Evolutionary conservation across 1,140 invertebrate species (phyloP).

Genomic region (Lepidurus packardi): DNA sequence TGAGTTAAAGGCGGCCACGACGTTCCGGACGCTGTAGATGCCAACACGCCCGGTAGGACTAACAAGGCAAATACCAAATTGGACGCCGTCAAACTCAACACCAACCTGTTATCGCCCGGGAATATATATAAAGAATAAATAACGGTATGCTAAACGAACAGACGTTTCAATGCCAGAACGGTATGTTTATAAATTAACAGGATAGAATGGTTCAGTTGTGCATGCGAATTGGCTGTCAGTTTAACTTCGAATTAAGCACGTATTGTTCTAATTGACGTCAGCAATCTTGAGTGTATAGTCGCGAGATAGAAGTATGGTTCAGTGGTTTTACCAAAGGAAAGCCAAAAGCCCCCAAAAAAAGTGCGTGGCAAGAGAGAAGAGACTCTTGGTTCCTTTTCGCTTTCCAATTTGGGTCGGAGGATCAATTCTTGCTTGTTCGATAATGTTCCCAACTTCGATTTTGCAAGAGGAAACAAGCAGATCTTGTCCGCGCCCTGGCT

Average conservation of each 20-base stretch:
- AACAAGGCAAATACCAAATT: conserved; percentile 34
- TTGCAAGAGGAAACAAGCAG: too few species aligned
- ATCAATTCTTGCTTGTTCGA: too few species aligned
- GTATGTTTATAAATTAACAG: too few species aligned
- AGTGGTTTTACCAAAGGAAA: too few species aligned
- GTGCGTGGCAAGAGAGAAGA: too few species aligned
- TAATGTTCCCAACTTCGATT: too few species aligned
- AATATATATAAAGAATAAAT: not conserved
- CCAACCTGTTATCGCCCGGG: conserved; percentile 32
- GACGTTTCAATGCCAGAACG: not conserved
- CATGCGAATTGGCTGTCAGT: not conserved
- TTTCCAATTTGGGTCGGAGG: too few species aligned
- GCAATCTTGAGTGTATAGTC: too few species aligned
- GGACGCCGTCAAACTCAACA: conserved; percentile 37
- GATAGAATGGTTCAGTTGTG: not conserved
- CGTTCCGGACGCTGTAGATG: conserved; percentile 34
- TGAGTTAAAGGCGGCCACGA: conserved; percentile 25
- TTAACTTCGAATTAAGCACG: not conserved
- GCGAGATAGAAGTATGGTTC: too few species aligned
- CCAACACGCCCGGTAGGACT: conserved; percentile 35
- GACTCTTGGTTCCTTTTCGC: too few species aligned
- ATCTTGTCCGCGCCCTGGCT: too few species aligned
- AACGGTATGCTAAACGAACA: not conserved
- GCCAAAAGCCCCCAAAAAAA: too few species aligned
- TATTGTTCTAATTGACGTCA: conserved; percentile 5